Evolutionary conservation across 1,140 invertebrate species (phyloP).

Genomic region (Drosophila novamexicana): DNA sequence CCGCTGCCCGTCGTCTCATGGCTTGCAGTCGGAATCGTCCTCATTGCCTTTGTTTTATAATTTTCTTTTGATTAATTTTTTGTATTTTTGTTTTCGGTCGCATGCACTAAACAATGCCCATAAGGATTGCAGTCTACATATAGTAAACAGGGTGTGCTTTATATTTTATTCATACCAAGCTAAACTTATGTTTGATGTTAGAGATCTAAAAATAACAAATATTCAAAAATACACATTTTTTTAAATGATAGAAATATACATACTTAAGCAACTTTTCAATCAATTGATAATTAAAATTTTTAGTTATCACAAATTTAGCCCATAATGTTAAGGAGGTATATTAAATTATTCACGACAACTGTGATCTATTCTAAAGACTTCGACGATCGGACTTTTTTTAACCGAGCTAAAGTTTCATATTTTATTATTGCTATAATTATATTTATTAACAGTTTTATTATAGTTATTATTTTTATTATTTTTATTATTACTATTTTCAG

Average conservation of each 20-base stretch:
- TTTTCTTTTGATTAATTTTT: slow-evolving; percentile 73
- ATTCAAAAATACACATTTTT: background rate
- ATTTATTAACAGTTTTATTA: too few species aligned
- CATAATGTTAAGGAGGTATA: too few species aligned
- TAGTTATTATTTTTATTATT: too few species aligned
- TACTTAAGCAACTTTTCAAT: background rate
- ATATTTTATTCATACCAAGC: background rate
- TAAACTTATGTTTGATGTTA: background rate
- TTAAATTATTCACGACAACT: too few species aligned
- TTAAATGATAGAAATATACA: background rate
- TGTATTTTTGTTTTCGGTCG: slow-evolving; percentile 39
- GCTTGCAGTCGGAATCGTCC: slow-evolving; percentile 4
- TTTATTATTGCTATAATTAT: too few species aligned
- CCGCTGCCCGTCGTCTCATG: slow-evolving; percentile 12
- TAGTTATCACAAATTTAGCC: too few species aligned
- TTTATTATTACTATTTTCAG: too few species aligned
- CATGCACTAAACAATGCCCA: slow-evolving; percentile 27
- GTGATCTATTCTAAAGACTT: too few species aligned
- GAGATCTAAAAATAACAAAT: background rate
- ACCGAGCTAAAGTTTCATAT: too few species aligned
- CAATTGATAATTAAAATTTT: background rate
- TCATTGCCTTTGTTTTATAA: slow-evolving; percentile 61
- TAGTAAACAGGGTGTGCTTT: slow-evolving; percentile 32
- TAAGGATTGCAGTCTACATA: slow-evolving; percentile 7
- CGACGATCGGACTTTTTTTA: too few species aligned